phyloP scores from a whole-genome alignment of 2,113 vertebrate species.

The Miniopterus natalensis region DNA sequence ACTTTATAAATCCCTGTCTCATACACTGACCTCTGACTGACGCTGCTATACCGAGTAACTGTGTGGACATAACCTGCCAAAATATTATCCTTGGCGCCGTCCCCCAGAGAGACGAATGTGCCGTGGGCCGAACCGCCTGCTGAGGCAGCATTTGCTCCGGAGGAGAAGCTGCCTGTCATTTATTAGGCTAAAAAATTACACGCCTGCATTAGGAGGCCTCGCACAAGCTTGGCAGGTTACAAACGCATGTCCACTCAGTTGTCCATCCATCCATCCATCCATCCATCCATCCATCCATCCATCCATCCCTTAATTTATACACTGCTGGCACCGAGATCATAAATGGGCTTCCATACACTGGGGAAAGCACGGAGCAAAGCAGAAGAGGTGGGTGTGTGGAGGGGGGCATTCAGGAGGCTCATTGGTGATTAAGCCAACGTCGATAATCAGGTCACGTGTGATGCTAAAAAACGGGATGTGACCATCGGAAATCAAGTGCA shows the following conservation, averaged over 20 bases:
- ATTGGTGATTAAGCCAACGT: rapidly evolving
- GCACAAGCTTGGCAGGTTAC: background rate
- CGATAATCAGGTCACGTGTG: rapidly evolving
- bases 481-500: background rate
- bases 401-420: rapidly evolving
- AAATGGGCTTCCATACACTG: background rate
- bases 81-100: slow-evolving; percentile 68
- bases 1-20: slow-evolving; percentile 75
- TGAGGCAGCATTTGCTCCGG: slow-evolving; percentile 39
- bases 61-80: slow-evolving; percentile 68
- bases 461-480: rapidly evolving
- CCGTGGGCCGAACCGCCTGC: background rate
- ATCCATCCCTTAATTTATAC: background rate
- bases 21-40: slow-evolving; percentile 49
- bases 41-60: slow-evolving; percentile 28
- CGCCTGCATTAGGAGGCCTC: slow-evolving; percentile 25
- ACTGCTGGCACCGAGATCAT: background rate
- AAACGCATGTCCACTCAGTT: background rate
- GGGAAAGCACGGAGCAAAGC: background rate
- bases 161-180: slow-evolving; percentile 48
- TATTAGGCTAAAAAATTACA: slow-evolving; percentile 60
- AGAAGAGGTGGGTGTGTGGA: rapidly evolving
- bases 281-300: slow-evolving; percentile 27
- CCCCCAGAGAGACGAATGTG: slow-evolving; percentile 20
- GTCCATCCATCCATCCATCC: background rate